Percentiles rank a stretch among this genome's conserved stretches.
phyloP scores from a whole-genome alignment of 2,113 vertebrate species.

The Coptodon rendalli region DNA sequence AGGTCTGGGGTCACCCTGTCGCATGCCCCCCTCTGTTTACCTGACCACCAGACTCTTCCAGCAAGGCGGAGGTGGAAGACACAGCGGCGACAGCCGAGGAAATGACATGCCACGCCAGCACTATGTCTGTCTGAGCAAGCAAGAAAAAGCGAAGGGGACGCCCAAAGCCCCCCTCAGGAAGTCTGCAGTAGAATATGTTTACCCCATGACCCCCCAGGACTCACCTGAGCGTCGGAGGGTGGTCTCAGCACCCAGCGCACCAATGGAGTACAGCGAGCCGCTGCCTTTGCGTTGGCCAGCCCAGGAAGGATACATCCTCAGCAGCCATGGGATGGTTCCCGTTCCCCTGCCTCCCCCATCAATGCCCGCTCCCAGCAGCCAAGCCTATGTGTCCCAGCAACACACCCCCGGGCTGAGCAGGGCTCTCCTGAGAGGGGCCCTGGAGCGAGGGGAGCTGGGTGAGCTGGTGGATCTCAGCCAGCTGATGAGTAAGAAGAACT shows the following conservation, averaged over 20 bases:
- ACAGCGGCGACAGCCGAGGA: conserved; percentile 51
- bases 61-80: conserved; percentile 58
- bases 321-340: conserved; percentile 74
- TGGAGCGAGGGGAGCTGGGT: conserved; percentile 70
- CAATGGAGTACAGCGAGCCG: conserved; percentile 73
- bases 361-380: conserved; percentile 52
- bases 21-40: conserved; percentile 70
- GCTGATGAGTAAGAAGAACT: conserved; percentile 82
- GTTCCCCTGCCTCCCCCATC: conserved; percentile 50
- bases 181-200: conserved; percentile 81
- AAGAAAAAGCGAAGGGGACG: conserved; percentile 64
- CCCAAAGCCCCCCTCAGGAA: conserved; percentile 68
- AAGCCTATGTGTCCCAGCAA: conserved; percentile 63
- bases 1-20: conserved; percentile 66
- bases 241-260: conserved; percentile 83
- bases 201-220: conserved; percentile 81
- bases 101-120: conserved; percentile 69
- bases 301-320: conserved; percentile 84
- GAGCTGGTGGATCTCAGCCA: conserved; percentile 84
- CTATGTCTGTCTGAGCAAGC: conserved; percentile 74
- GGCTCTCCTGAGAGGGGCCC: conserved; percentile 60
- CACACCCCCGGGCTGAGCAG: conserved; percentile 58
- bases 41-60: conserved; percentile 76
- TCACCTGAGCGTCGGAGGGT: conserved; percentile 87
- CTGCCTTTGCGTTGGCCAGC: conserved; percentile 78